Conservation (phyloP, 2,113 vertebrate genomes). For the Brachypteracias leptosomus region DNA sequence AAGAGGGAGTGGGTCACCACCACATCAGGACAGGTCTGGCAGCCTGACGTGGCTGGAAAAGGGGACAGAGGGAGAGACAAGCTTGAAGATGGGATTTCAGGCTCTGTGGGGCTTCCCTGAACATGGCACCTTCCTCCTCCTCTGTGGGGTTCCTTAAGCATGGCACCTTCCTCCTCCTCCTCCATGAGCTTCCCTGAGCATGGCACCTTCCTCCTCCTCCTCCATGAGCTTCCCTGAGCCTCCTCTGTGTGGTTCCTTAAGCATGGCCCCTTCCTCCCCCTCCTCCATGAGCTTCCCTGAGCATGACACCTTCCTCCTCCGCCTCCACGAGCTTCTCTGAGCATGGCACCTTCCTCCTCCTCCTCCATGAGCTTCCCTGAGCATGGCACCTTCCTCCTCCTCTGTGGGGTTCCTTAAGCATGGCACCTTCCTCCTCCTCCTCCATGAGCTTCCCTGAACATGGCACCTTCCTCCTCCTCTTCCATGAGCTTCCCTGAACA, state of each 20-base stretch:
- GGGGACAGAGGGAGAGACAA: neutral
- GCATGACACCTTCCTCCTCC: neutral
- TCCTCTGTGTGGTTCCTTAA: neutral
- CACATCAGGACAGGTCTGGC: neutral
- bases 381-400: too few species aligned
- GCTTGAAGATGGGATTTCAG: neutral
- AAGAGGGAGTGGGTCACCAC: accelerated
- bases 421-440: neutral
- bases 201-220: neutral
- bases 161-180: neutral
- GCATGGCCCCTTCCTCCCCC: neutral
- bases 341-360: too few species aligned
- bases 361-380: neutral
- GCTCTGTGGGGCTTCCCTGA: neutral
- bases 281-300: neutral
- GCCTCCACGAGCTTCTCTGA: neutral
- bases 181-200: too few species aligned
- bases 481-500: too few species aligned
- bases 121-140: too few species aligned
- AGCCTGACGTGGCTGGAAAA: accelerated
- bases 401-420: neutral
- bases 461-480: neutral
- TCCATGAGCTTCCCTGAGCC: too few species aligned
- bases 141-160: neutral
- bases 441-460: too few species aligned